Conservation (phyloP, 1,140 invertebrate species). For the Maniola jurtina region DNA sequence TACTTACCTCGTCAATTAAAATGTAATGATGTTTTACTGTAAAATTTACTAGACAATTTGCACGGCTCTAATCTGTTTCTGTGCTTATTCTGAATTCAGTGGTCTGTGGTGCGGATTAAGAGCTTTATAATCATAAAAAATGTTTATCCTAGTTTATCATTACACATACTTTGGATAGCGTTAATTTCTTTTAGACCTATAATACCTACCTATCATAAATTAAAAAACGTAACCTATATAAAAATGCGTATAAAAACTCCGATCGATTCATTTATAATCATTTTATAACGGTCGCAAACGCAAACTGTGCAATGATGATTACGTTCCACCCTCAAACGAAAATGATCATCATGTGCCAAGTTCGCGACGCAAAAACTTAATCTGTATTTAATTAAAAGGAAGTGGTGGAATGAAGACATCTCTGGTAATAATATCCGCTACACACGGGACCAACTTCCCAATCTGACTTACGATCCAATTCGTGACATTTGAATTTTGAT, state of each 20-base stretch:
- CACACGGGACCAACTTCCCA: neutral
- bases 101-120: no score
- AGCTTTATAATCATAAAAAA: no score
- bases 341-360: slow-evolving; percentile 17
- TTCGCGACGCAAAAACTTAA: slow-evolving; percentile 28
- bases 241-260: neutral
- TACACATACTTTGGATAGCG: no score
- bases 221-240: neutral
- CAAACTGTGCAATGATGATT: slow-evolving; percentile 3
- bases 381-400: slow-evolving; percentile 34
- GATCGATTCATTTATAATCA: neutral
- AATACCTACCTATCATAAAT: neutral
- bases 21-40: no score
- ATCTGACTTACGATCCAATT: neutral
- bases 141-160: no score
- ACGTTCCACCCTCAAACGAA: slow-evolving; percentile 11
- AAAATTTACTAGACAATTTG: no score
- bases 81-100: no score
- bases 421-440: slow-evolving; percentile 18
- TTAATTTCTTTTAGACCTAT: no score
- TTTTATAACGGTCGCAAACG: slow-evolving; percentile 19
- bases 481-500: no score
- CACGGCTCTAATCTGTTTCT: no score
- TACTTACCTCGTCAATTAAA: no score
- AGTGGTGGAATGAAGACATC: slow-evolving; percentile 29